Base-by-base conservation (phyloP, 2,888 invertebrate genomes). In the Autographa gamma region DNA sequence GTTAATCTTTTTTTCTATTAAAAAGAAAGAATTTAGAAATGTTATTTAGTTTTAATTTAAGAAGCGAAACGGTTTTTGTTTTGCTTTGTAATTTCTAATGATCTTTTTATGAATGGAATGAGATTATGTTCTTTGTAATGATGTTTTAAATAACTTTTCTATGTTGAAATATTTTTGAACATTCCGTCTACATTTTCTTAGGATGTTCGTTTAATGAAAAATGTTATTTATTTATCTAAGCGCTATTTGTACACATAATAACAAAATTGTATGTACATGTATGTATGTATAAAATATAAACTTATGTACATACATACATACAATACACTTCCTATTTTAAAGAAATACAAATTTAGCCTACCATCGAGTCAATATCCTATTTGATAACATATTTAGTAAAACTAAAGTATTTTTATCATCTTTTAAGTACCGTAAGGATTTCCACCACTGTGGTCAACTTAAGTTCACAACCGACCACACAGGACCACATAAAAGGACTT, bases 401-500 rank as follows among this genome's bases (percentile, higher is more conserved):
- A 25, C 25, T 25, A 25, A 25, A 25, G 13, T 11, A 41, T 41
- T 41, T 16, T 48, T n/a, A 48, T 48, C n/a, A 8, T n/a, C n/a
- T 48, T 48, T 48, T n/a, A 7, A 48, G n/a, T 48, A n/a, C 48
- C 34, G 1, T 11, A 38, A 38, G 38, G 11, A 0, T 38, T 38
- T 11, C 6, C 3, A 34, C 8, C 34, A 34, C 34, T 34, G 25
- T 54, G 54, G 11, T 54, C 11, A 56, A 25, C 19, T 13, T 25
- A 19, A 38, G 11, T 64, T 41, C 16, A 48, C 18, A 54, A 43
- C 62, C 63, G 52, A 52, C 74, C 32, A 18, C 43, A 32, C 14
- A 34, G 34, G 48, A 60, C 18, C 48, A 65, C 63, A 77, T 79
- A 70, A 79, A 79, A 58, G 18, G 38, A 52, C 19, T 69, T 69